These are phyloP conservation scores for Alloplasta piceator DNA, from an alignment of 2,888 invertebrate species.

Conservation along the genomic window DNA sequence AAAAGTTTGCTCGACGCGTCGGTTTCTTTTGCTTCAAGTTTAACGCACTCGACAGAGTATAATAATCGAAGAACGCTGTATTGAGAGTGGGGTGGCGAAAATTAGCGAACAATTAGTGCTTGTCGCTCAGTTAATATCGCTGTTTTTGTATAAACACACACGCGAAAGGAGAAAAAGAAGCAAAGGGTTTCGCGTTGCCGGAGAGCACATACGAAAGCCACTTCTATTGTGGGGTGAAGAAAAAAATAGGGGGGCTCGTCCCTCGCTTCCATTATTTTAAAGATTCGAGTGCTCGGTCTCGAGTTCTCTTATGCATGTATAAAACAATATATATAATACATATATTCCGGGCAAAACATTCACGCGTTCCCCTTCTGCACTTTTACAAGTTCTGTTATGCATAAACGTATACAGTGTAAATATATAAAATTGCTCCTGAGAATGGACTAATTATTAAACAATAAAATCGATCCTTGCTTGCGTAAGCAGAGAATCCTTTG, in stretches of 20 bases:
- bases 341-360: conserved; percentile 42
- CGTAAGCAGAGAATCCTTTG: conserved; percentile 18
- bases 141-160: conserved; percentile 79
- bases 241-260: conserved; percentile 53
- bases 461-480: conserved; percentile 24
- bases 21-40: not conserved
- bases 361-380: conserved; percentile 26
- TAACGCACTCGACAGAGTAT: conserved; percentile 11
- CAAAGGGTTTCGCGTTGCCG: conserved; percentile 17
- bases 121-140: conserved; percentile 70
- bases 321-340: conserved; percentile 23
- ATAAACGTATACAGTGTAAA: conserved; percentile 3
- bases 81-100: conserved; percentile 70
- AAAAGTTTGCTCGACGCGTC: not conserved
- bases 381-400: conserved; percentile 10
- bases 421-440: conserved; percentile 24
- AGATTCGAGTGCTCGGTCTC: conserved; percentile 71
- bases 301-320: conserved; percentile 49
- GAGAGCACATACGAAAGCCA: conserved; percentile 35
- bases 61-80: conserved; percentile 11
- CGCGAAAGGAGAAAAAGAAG: conserved; percentile 27
- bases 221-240: conserved; percentile 20
- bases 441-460: conserved; percentile 42
- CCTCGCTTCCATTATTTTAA: conserved; percentile 76
- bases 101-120: conserved; percentile 82